These are phyloP conservation scores for Cebidichthys violaceus DNA, from an alignment of 2,113 vertebrate species.

Conservation along the genomic window DNA sequence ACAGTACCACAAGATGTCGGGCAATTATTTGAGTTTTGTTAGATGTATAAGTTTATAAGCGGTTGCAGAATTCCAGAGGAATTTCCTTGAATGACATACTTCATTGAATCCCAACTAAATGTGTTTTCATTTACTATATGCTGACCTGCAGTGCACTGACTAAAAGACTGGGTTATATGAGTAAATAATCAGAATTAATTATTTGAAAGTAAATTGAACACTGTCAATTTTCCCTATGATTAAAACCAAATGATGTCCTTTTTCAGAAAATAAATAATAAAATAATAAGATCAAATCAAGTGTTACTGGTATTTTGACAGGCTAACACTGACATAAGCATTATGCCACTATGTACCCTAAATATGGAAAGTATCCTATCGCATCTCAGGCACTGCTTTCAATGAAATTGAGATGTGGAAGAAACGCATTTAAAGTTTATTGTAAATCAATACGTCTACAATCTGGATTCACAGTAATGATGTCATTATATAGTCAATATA, in stretches of 20 bases:
- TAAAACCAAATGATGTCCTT: neutral
- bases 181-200: neutral
- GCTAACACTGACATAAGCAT: neutral
- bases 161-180: neutral
- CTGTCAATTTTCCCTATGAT: neutral
- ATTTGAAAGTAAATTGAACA: neutral
- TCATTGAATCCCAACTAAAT: neutral
- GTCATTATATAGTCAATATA: neutral
- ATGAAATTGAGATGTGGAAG: neutral
- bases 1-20: neutral
- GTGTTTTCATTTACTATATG: neutral
- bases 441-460: neutral
- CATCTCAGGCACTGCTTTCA: neutral
- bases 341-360: neutral
- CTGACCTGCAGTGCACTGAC: neutral
- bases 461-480: neutral
- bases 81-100: neutral
- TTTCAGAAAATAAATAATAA: neutral
- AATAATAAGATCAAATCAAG: neutral
- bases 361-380: neutral
- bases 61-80: neutral
- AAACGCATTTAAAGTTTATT: neutral
- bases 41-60: neutral
- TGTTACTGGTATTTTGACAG: neutral
- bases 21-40: neutral